A percentile compares a stretch with the other conserved stretches of the same genome.
These are phyloP conservation scores for Rhynchomys soricoides DNA, from an alignment of 2,113 vertebrate species.

Conservation along the genomic window DNA sequence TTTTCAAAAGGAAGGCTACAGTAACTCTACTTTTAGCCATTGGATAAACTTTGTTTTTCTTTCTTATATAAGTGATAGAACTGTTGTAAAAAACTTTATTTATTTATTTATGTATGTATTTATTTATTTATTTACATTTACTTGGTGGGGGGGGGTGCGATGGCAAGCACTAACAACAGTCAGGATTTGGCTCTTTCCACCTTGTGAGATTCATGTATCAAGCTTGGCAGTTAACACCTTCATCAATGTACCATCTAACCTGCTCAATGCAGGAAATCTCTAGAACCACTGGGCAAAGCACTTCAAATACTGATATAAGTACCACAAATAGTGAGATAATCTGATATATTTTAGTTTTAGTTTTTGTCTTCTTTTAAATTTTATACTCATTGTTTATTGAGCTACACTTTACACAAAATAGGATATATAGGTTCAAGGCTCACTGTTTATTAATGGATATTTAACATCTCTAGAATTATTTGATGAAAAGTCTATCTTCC, in stretches of 20 bases:
- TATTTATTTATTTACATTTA: not conserved
- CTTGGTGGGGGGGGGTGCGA: rapidly evolving
- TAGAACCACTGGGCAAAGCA: not conserved
- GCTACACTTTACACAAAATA: not conserved
- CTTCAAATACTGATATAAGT: not conserved
- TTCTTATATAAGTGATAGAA: not conserved
- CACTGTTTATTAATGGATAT: not conserved
- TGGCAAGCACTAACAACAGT: not conserved
- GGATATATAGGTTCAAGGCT: not conserved
- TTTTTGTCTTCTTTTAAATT: not conserved
- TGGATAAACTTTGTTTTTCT: not conserved
- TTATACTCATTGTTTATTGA: not conserved
- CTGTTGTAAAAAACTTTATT: not conserved
- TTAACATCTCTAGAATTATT: not conserved
- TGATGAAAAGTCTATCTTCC: not conserved
- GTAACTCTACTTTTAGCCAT: not conserved
- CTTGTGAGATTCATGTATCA: not conserved
- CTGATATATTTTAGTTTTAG: not conserved
- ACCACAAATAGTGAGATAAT: not conserved
- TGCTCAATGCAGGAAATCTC: not conserved
- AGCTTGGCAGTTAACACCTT: not conserved
- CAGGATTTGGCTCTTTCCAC: not conserved
- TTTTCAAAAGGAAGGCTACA: not conserved
- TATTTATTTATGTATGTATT: too few relatives aligned
- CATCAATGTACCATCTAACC: not conserved